Evolutionary conservation across 2,797 vertebrate species (phyloP), one percentile per base, ranked within the genome.

Genomic region (Acanthopagrus latus): DNA sequence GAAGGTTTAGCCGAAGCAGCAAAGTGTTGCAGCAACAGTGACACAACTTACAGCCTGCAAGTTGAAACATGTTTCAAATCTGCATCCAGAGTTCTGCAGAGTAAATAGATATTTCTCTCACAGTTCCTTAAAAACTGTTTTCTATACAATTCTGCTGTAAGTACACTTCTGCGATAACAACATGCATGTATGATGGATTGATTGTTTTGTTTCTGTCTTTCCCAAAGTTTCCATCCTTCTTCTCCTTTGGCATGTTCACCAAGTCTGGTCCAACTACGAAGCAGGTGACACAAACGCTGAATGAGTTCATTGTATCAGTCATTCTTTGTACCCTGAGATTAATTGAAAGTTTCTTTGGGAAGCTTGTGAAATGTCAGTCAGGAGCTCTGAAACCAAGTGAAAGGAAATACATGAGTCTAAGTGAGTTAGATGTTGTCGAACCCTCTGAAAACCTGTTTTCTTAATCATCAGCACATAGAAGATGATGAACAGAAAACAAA

Each of bases 201-300:
- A 74, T 51, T 0, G 43, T 25, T 18, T 5, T 17, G 51, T 75
- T 38, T 62, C 57, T 64, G 41, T n/a, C 25, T 58, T 17, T 27
- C 67, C 44, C 68, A 62, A 62, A 98, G 96, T 97, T 96, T 79
- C 96, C 97, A 0, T 94, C 91, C 80, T 92, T 96, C 75, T 97
- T 97, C 94, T 97, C 97, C 74, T 95, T 92, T 76, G 96, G 96
- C 44, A 55, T 82, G 51, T 96, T 97, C 89, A 92, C 95, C 78
- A 95, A 94, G 78, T 78, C 95, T 52, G 97, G 97, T 78, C 97
- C 97, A 80, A 96, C 96, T 75, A 94, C 93, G 78, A 95, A 96
- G 80, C 97, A 98, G 96, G 97, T 97, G 92, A 85, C 56, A 51
- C 29, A 20, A 29, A 44, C 1, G 20, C 27, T 55, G 33, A 27